Evolutionary conservation across 2,888 invertebrate genomes (phyloP).

Genomic region (Anaspis maculata): DNA sequence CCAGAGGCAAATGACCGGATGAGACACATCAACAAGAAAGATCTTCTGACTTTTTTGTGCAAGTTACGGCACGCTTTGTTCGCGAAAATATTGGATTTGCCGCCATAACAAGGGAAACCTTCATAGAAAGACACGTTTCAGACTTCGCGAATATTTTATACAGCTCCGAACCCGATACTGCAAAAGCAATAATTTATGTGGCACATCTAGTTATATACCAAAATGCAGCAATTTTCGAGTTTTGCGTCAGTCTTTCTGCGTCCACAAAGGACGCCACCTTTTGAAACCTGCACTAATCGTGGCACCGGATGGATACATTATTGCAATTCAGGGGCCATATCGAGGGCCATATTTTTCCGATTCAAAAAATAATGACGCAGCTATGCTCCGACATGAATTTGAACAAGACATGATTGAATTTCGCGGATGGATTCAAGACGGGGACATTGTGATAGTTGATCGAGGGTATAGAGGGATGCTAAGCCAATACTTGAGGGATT

Average conservation of each 20-base stretch:
- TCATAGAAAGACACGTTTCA: slow-evolving; percentile 1
- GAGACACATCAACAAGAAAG: background rate
- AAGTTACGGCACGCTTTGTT: background rate
- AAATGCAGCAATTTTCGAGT: slow-evolving; percentile 1
- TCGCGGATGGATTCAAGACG: background rate
- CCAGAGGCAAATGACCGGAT: background rate
- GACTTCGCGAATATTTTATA: slow-evolving; percentile 2
- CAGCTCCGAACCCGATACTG: slow-evolving; percentile 1
- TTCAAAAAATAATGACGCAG: slow-evolving; percentile 2
- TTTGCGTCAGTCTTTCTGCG: background rate
- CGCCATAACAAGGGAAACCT: background rate
- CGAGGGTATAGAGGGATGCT: slow-evolving; percentile 3
- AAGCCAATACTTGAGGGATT: background rate
- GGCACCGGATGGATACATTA: background rate
- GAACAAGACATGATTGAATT: background rate
- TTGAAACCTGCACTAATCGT: slow-evolving; percentile 1
- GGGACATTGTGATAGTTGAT: slow-evolving; percentile 2
- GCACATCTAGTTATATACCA: background rate
- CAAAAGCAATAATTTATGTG: slow-evolving; percentile 1
- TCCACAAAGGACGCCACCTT: slow-evolving; percentile 1
- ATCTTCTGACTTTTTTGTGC: background rate
- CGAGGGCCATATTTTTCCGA: slow-evolving; percentile 4
- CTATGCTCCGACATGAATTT: background rate
- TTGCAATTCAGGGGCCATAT: slow-evolving; percentile 1
- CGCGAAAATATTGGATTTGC: background rate